A percentile compares a stretch with the other conserved stretches of the same genome.
These are phyloP conservation scores for Drosophila testacea DNA, from an alignment of 2,888 invertebrate species.

Conservation along the genomic window DNA sequence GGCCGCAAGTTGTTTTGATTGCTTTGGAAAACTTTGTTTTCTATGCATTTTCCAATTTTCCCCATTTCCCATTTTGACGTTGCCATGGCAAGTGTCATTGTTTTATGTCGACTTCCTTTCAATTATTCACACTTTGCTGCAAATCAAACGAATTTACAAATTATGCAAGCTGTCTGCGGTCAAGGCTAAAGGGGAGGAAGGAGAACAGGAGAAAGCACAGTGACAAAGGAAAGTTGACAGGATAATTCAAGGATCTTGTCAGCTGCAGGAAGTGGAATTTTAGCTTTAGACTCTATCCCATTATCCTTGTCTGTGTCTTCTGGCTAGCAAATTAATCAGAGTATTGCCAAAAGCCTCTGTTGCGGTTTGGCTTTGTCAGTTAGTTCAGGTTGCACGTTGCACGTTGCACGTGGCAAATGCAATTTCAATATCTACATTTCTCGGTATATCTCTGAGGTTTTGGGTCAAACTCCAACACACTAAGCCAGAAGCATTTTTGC, in stretches of 20 bases:
- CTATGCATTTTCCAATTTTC: conserved; percentile 9
- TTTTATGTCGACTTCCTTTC: conserved; percentile 23
- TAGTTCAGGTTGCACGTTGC: conserved; percentile 6
- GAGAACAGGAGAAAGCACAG: neutral
- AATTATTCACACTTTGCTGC: conserved; percentile 47
- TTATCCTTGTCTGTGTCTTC: neutral
- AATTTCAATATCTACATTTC: conserved; percentile 45
- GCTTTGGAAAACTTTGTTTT: conserved; percentile 23
- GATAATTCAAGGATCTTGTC: conserved; percentile 8
- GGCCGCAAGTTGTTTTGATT: conserved; percentile 34
- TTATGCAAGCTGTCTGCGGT: conserved; percentile 35
- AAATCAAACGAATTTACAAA: conserved; percentile 53
- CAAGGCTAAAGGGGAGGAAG: neutral
- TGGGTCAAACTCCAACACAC: neutral
- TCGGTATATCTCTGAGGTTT: conserved; percentile 10
- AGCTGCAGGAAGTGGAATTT: neutral
- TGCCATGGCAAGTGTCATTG: conserved; percentile 11
- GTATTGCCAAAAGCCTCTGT: conserved; percentile 35
- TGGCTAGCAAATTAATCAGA: conserved; percentile 43
- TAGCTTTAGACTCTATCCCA: neutral
- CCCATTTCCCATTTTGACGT: neutral
- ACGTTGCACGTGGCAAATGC: conserved; percentile 19
- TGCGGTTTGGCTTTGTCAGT: conserved; percentile 36
- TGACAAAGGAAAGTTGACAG: neutral
- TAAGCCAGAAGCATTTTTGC: conserved; percentile 26